Evolutionary conservation across 2,888 invertebrate genomes (phyloP).

Genomic region (Pandemis cinnamomeana): DNA sequence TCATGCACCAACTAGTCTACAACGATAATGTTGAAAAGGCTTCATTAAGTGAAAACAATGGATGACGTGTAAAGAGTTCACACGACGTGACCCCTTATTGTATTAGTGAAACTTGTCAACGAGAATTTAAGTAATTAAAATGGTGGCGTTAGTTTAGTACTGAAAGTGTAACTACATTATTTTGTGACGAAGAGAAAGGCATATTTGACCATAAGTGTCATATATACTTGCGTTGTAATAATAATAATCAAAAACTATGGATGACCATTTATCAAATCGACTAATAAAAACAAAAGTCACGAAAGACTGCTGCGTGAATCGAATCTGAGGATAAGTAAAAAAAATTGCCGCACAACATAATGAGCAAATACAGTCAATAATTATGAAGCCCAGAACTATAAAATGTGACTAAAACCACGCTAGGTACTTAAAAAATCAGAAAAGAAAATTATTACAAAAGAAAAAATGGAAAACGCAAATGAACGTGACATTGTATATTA

Average conservation of each 20-base stretch:
- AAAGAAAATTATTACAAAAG: not conserved
- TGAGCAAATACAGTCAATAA: not conserved
- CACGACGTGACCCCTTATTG: constrained; percentile 24
- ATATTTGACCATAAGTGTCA: not conserved
- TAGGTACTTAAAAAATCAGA: not conserved
- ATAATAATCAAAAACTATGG: too few relatives aligned
- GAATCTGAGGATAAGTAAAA: too few relatives aligned
- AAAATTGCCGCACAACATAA: too few relatives aligned
- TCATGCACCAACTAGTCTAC: constrained; percentile 1
- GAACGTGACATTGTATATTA: constrained; percentile 8
- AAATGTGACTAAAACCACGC: not conserved
- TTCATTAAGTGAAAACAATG: constrained; percentile 27
- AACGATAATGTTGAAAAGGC: constrained; percentile 10
- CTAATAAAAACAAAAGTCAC: too few relatives aligned
- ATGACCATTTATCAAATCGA: too few relatives aligned
- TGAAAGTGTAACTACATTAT: not conserved
- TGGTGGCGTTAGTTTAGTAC: not conserved
- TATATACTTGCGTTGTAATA: too few relatives aligned
- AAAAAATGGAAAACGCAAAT: constrained; percentile 6
- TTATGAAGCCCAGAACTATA: not conserved
- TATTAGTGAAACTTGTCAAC: constrained; percentile 23
- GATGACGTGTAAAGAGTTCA: constrained; percentile 28
- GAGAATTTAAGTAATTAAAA: constrained; percentile 18
- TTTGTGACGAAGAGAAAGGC: not conserved
- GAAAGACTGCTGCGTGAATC: too few relatives aligned